Conservation (phyloP, 2,888 invertebrate genomes). For the Phragmatobia fuliginosa region DNA sequence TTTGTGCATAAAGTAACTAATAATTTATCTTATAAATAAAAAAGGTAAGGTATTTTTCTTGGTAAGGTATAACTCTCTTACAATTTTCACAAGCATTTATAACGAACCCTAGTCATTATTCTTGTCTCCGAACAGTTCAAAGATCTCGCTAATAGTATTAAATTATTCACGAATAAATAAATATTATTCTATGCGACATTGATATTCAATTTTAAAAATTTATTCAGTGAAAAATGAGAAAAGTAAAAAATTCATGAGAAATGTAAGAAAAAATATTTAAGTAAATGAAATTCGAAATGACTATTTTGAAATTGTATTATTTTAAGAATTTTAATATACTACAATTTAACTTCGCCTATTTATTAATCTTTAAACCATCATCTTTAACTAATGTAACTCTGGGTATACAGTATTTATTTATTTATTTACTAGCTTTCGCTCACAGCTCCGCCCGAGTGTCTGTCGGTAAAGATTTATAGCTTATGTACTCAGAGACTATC, state of each 20-base stretch:
- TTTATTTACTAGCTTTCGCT: no score
- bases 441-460: no score
- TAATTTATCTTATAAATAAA: neutral
- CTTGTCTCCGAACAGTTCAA: neutral
- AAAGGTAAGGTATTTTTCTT: neutral
- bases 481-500: no score
- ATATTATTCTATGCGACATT: neutral
- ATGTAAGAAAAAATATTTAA: neutral
- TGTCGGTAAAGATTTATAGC: no score
- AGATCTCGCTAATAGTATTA: neutral
- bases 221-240: neutral
- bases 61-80: no score
- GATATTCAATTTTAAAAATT: slow-evolving; percentile 6
- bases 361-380: no score
- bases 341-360: no score
- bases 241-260: neutral
- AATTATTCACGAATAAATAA: neutral
- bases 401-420: no score
- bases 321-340: neutral
- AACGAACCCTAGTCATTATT: neutral
- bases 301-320: neutral
- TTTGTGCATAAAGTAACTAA: no score
- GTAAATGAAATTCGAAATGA: neutral
- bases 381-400: no score
- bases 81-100: neutral